A percentile compares a stretch with the other conserved stretches of the same genome.
phyloP scores from a whole-genome alignment of 2,113 vertebrate species.

The Xerus inauris region DNA sequence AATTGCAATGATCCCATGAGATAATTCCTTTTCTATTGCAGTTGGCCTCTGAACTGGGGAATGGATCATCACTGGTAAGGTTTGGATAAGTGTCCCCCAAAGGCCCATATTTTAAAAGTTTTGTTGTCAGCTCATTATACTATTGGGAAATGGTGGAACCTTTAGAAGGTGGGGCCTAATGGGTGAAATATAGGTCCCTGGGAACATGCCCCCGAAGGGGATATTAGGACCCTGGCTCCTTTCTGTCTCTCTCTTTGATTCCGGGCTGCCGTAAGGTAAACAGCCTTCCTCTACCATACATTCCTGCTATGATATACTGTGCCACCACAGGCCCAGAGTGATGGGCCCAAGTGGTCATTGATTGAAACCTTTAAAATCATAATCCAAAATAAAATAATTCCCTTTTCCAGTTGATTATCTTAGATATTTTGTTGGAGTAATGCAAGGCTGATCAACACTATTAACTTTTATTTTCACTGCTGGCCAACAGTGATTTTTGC shows the following conservation, averaged over 20 bases:
- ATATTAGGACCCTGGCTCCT: not conserved
- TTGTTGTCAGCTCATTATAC: too few relatives aligned
- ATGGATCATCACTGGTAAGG: not conserved
- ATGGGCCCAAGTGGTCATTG: not conserved
- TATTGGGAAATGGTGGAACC: not conserved
- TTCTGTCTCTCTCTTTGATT: not conserved
- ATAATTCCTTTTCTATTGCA: slow-evolving; percentile 35
- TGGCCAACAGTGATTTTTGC: not conserved
- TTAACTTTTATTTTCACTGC: not conserved
- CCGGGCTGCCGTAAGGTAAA: not conserved
- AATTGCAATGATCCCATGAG: not conserved
- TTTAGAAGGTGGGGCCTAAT: not conserved
- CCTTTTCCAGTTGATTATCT: not conserved
- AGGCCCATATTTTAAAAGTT: not conserved
- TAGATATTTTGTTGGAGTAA: not conserved
- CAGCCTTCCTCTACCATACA: not conserved
- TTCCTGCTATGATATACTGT: not conserved
- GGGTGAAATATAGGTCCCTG: not conserved
- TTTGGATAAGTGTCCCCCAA: not conserved
- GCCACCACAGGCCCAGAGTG: not conserved
- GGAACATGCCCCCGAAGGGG: not conserved
- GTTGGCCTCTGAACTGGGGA: not conserved
- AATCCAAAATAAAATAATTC: not conserved
- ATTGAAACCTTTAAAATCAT: not conserved
- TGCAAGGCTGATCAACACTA: not conserved